phyloP scores from a whole-genome alignment of 2,113 vertebrate species.

The Myotis yumanensis region DNA sequence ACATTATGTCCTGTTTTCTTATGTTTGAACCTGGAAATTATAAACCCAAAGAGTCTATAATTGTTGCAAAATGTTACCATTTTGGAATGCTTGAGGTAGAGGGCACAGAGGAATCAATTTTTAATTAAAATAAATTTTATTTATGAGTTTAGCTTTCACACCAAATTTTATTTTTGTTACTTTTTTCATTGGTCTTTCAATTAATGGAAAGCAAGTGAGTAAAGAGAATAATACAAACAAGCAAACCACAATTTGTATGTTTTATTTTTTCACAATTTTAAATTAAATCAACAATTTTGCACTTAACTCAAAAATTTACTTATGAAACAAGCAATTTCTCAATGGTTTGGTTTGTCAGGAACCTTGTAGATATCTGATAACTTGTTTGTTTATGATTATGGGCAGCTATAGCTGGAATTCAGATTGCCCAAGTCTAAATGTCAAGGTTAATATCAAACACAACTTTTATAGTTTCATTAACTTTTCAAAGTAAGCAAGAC shows the following conservation, averaged over 20 bases:
- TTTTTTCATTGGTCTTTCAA: not conserved
- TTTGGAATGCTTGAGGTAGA: not conserved
- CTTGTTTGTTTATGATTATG: conserved; percentile 64
- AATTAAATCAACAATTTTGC: not conserved
- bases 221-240: not conserved
- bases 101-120: not conserved
- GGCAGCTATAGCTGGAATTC: conserved; percentile 26
- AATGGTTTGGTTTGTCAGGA: conserved; percentile 51
- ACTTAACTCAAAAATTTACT: not conserved
- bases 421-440: conserved; percentile 62
- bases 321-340: conserved; percentile 45
- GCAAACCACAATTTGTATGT: not conserved
- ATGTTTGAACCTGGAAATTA: not conserved
- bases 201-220: not conserved
- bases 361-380: conserved; percentile 62
- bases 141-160: not conserved
- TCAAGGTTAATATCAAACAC: conserved; percentile 64
- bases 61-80: not conserved
- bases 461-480: conserved; percentile 63
- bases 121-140: not conserved
- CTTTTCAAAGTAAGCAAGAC: conserved; percentile 64
- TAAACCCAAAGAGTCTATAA: not conserved
- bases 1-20: conserved; percentile 4
- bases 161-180: not conserved
- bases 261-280: conserved; percentile 24